Evolutionary conservation across 1,140 invertebrate species (phyloP).

Genomic region (Papilio aristodemus): DNA sequence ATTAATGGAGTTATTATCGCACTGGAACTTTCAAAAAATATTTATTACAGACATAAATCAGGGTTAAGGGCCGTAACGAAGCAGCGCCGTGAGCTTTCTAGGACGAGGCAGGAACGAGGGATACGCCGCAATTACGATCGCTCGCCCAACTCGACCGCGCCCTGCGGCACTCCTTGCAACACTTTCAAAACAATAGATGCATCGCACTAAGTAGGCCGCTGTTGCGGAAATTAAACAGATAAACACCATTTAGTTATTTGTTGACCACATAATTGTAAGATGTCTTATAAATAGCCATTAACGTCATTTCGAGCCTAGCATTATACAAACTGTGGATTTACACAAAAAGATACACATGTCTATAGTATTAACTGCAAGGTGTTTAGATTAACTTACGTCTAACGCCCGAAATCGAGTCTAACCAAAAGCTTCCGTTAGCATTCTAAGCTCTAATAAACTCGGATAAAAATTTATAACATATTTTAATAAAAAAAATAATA

Average conservation of each 20-base stretch:
- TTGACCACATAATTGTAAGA: conserved; percentile 1
- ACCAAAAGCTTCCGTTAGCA: neutral
- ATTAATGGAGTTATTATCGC: conserved; percentile 80
- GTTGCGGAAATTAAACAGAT: conserved; percentile 19
- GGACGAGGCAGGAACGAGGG: conserved; percentile 62
- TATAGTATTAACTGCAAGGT: too few relatives aligned
- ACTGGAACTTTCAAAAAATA: conserved; percentile 78
- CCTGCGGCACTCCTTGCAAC: conserved; percentile 27
- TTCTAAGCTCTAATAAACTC: neutral
- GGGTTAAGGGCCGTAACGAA: conserved; percentile 75
- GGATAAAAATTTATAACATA: neutral
- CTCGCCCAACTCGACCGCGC: neutral
- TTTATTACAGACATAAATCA: conserved; percentile 77
- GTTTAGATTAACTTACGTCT: neutral
- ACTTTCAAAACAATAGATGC: conserved; percentile 23
- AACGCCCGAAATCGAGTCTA: neutral
- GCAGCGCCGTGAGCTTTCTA: conserved; percentile 67
- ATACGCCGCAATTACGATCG: conserved; percentile 46
- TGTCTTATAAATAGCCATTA: neutral
- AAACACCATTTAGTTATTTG: neutral
- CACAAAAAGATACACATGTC: too few relatives aligned
- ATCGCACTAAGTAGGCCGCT: conserved; percentile 1
- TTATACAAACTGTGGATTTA: too few relatives aligned
- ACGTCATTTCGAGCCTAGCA: neutral
- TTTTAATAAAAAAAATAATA: neutral